Conservation (phyloP, 2,797 vertebrate species). For the Sylvilagus floridanus region DNA sequence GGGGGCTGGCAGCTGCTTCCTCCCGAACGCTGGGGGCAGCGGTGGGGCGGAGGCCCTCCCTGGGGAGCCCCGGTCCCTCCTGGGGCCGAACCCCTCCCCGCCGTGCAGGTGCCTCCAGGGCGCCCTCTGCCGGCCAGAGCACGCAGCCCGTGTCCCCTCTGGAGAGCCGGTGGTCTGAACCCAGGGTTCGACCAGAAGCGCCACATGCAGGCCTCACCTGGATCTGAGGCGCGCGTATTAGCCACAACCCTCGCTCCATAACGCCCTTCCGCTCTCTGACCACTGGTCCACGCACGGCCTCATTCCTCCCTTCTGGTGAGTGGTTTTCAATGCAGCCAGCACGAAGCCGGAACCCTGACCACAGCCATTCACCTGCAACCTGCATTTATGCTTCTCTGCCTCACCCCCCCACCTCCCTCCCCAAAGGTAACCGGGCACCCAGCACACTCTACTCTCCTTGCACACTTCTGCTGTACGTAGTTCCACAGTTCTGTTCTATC, state of each 20-base stretch:
- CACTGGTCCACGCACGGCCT: not conserved
- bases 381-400: not conserved
- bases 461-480: not conserved
- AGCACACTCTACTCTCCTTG: not conserved
- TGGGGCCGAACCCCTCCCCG: not conserved
- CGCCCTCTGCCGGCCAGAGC: constrained; percentile 20
- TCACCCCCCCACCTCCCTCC: not conserved
- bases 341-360: not conserved
- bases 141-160: fast-evolving
- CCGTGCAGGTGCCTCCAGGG: fast-evolving
- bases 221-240: not conserved
- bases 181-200: not conserved
- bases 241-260: not conserved
- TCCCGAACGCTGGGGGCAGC: not conserved
- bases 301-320: not conserved
- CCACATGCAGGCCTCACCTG: not conserved
- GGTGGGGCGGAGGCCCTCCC: not conserved
- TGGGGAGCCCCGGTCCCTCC: not conserved
- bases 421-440: too few relatives aligned
- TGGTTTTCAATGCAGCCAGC: not conserved
- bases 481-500: not conserved
- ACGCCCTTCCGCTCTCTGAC: not conserved
- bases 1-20: constrained; percentile 59
- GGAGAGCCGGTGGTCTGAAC: too few relatives aligned
- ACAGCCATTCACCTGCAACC: not conserved